These are phyloP conservation scores for Rousettus leschenaultii DNA, from an alignment of 2,113 vertebrate genomes.

Conservation along the genomic window DNA sequence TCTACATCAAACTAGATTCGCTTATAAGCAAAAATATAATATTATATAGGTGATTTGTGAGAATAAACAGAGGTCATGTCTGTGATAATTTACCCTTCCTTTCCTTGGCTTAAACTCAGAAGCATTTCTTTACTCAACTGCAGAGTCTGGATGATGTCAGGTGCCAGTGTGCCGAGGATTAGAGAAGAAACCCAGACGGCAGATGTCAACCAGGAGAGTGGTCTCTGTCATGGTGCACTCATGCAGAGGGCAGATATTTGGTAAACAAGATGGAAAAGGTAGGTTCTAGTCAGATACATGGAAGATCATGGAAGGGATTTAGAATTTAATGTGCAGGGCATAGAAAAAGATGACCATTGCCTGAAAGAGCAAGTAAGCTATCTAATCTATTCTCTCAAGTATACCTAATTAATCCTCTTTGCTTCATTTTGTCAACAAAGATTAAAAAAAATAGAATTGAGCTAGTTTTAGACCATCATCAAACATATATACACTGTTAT, in stretches of 20 bases:
- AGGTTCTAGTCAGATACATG: background rate
- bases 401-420: background rate
- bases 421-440: background rate
- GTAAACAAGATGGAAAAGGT: background rate
- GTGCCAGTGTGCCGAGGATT: background rate
- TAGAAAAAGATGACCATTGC: background rate
- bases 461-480: conserved; percentile 8
- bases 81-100: background rate
- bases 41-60: background rate
- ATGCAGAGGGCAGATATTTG: background rate
- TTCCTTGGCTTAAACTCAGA: background rate
- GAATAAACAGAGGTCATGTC: background rate
- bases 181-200: background rate
- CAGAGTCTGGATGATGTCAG: fast-evolving
- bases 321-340: background rate
- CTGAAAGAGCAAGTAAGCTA: background rate
- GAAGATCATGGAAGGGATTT: background rate
- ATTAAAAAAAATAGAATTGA: background rate
- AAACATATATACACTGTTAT: background rate
- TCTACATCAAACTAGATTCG: background rate
- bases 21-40: background rate
- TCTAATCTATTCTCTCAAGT: background rate
- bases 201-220: fast-evolving
- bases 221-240: background rate
- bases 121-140: background rate